Evolutionary conservation across 1,140 invertebrate species (phyloP).

Genomic region (Drosophila pandora): DNA sequence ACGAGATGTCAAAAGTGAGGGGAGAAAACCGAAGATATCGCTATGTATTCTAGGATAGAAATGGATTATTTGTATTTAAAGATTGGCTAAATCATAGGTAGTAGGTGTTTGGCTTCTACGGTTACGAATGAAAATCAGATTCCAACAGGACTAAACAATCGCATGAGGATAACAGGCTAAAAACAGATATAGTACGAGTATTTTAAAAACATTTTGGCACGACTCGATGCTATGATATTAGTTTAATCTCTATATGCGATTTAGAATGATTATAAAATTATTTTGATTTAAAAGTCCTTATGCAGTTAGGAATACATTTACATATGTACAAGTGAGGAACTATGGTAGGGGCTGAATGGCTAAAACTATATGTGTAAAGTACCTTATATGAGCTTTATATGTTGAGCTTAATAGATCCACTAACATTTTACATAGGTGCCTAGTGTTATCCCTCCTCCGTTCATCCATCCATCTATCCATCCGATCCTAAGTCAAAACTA

Average conservation of each 20-base stretch:
- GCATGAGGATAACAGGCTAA: slow-evolving; percentile 54
- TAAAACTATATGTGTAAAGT: slow-evolving; percentile 23
- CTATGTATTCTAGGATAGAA: slow-evolving; percentile 21
- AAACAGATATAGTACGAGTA: slow-evolving; percentile 35
- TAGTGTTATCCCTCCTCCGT: neutral
- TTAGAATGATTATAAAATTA: slow-evolving; percentile 41
- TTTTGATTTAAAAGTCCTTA: slow-evolving; percentile 53
- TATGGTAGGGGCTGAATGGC: slow-evolving; percentile 27
- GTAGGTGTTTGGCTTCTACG: slow-evolving; percentile 28
- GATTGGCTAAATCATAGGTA: slow-evolving; percentile 44
- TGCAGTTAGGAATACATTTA: slow-evolving; percentile 48
- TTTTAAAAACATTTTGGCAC: slow-evolving; percentile 66
- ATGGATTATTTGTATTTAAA: slow-evolving; percentile 11
- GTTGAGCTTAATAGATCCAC: slow-evolving; percentile 27
- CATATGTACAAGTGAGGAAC: slow-evolving; percentile 64
- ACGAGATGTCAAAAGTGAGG: slow-evolving; percentile 8
- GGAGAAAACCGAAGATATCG: slow-evolving; percentile 18
- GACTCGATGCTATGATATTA: slow-evolving; percentile 25
- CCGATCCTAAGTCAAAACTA: slow-evolving; percentile 8
- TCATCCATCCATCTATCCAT: neutral
- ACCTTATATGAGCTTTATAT: slow-evolving; percentile 10
- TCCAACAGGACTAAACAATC: slow-evolving; percentile 46
- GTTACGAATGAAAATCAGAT: neutral
- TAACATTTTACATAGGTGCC: slow-evolving; percentile 18
- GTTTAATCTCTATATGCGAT: neutral